Evolutionary conservation across 1,140 invertebrate genomes (phyloP), one percentile per base, ranked within the genome.

Genomic region (Listronotus oregonensis): DNA sequence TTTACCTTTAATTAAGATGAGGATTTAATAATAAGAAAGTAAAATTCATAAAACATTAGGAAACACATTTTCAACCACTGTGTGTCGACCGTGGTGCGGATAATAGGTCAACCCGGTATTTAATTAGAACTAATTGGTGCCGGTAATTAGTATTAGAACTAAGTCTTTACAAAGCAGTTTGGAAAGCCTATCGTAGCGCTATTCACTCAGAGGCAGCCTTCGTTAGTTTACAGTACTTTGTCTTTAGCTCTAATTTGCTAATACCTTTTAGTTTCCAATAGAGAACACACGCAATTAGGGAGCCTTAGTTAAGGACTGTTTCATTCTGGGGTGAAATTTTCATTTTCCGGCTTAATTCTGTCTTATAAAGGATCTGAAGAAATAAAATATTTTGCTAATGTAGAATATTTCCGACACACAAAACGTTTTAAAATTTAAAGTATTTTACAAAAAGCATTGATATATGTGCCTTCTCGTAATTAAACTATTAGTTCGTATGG

Each of bases 91-190:
- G 10, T 43, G 58, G 50, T 63, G 67, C 56, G 68, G 70, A 72
- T 75, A 75, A 72, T 75, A 72, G 71, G 68, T 71, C 70, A 75
- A 63, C 70, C 62, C 58, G 61, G 66, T 69, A 69, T 71, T 72
- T 74, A 73, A 71, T 73, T 76, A 74, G 66, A 60, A 64, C 69
- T 73, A 71, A 73, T 73, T 75, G 73, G 70, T 64, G 64, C 62
- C 71, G 56, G 72, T 73, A 75, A 75, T 75, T 75, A 75, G 72
- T 75, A 73, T 74, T 71, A 75, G 69, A 71, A 73, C 67, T 72
- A 70, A 72, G 71, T 69, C 71, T 71, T 72, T 64, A 71, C 73
- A 73, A 73, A 74, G 71, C 73, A 73, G 71, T 73, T 74, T 71
- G 62, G 67, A 72, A 72, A 72, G 71, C 70, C 67, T 72, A 72